A percentile compares a stretch with the other conserved stretches of the same genome.
phyloP scores from a whole-genome alignment of 2,797 vertebrate genomes.

The Silurus aristotelis region DNA sequence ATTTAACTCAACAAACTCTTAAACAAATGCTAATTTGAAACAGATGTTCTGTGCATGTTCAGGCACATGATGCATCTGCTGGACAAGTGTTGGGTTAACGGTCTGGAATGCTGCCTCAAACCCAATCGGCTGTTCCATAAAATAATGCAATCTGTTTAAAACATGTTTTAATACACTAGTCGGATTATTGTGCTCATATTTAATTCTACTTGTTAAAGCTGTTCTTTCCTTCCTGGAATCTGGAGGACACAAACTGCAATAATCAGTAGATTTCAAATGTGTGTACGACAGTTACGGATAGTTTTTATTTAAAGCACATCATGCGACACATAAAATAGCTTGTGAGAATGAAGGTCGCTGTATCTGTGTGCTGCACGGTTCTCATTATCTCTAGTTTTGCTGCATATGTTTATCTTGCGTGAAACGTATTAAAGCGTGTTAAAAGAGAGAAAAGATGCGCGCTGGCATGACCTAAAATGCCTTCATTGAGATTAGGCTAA shows the following conservation, averaged over 20 bases:
- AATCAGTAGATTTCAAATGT: background rate
- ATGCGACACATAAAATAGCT: background rate
- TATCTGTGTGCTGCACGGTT: background rate
- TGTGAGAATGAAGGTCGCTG: background rate
- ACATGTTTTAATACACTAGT: background rate
- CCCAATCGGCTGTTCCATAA: background rate
- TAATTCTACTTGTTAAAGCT: background rate
- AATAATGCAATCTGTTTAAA: background rate
- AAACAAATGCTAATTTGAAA: background rate
- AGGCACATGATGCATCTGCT: background rate
- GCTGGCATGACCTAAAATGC: background rate
- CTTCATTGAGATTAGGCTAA: constrained; percentile 11
- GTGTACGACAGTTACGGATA: background rate
- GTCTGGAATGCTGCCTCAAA: background rate
- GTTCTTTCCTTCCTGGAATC: background rate
- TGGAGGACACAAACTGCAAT: background rate
- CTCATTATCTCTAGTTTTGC: background rate
- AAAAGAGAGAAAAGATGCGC: constrained; percentile 9
- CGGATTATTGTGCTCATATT: background rate
- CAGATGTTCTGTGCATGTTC: background rate
- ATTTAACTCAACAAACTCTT: background rate
- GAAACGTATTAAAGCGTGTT: constrained; percentile 2
- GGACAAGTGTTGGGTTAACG: background rate
- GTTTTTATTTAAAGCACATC: background rate
- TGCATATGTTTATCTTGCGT: background rate